These are phyloP conservation scores for Spinibarbus caldwelli DNA, from an alignment of 2,797 vertebrate genomes.

Conservation along the genomic window DNA sequence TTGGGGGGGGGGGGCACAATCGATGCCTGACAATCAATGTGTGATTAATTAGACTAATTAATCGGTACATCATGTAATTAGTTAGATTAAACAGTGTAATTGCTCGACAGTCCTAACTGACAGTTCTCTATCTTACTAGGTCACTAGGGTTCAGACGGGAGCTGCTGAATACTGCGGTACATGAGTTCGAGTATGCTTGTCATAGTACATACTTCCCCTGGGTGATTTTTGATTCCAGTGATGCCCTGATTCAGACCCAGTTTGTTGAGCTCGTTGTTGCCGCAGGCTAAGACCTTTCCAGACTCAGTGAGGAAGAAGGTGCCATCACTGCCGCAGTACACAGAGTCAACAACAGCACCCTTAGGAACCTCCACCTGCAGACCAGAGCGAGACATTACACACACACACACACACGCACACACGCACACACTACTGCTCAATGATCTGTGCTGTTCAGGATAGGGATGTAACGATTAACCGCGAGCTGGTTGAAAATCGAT, in stretches of 20 bases:
- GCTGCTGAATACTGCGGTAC: not conserved
- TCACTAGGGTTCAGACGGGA: not conserved
- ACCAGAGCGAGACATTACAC: not conserved
- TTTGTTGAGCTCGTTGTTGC: conserved; percentile 98
- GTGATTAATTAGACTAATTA: no score
- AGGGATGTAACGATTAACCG: no score
- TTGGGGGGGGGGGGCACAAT: no score
- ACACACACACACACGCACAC: not conserved
- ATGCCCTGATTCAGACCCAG: conserved; percentile 94
- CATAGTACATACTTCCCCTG: conserved; percentile 73
- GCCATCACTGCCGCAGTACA: conserved; percentile 91
- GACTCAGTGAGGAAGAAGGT: conserved; percentile 94
- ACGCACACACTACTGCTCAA: not conserved
- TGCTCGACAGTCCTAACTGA: no score
- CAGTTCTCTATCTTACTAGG: not conserved
- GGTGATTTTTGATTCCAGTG: conserved; percentile 92
- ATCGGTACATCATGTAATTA: no score
- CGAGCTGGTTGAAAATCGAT: no score
- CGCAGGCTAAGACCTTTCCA: conserved; percentile 96
- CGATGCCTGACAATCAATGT: no score
- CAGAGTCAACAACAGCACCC: conserved; percentile 86
- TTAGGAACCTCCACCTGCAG: conserved; percentile 88
- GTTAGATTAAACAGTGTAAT: no score
- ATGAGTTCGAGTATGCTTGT: not conserved
- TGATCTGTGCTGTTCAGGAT: no score